Evolutionary conservation across 2,113 vertebrate species (phyloP).

Genomic region (Sylvia atricapilla): DNA sequence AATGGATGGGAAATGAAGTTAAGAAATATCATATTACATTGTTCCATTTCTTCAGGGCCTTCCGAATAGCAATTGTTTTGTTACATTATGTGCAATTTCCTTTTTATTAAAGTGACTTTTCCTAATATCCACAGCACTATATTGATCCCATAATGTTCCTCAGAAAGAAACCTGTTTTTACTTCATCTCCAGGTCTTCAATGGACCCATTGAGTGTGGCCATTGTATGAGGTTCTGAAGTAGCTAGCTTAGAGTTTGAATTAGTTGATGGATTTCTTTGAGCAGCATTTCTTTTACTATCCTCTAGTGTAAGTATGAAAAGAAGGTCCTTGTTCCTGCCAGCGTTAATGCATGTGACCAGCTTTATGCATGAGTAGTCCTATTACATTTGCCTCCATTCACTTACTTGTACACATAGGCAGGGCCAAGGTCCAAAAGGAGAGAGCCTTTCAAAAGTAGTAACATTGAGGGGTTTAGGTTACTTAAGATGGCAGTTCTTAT

Average conservation of each 20-base stretch:
- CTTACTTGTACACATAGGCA: constrained; percentile 29
- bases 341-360: constrained; percentile 53
- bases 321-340: constrained; percentile 64
- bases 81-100: constrained; percentile 57
- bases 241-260: constrained; percentile 57
- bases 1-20: constrained; percentile 65
- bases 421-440: constrained; percentile 55
- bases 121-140: constrained; percentile 24
- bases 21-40: constrained; percentile 31
- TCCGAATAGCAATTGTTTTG: constrained; percentile 56
- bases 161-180: constrained; percentile 51
- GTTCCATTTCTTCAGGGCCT: constrained; percentile 38
- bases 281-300: constrained; percentile 54
- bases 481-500: background rate
- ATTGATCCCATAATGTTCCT: constrained; percentile 38
- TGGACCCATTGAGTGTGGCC: constrained; percentile 43
- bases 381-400: constrained; percentile 55
- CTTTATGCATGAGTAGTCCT: constrained; percentile 62
- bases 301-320: constrained; percentile 40
- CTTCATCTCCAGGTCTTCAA: constrained; percentile 38
- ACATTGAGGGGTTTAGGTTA: background rate
- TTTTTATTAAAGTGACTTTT: constrained; percentile 55
- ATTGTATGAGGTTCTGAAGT: constrained; percentile 50
- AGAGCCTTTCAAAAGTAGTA: constrained; percentile 41
- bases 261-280: constrained; percentile 53